Evolutionary conservation across 1,140 invertebrate genomes (phyloP).

Genomic region (Aphaenogaster rudis): DNA sequence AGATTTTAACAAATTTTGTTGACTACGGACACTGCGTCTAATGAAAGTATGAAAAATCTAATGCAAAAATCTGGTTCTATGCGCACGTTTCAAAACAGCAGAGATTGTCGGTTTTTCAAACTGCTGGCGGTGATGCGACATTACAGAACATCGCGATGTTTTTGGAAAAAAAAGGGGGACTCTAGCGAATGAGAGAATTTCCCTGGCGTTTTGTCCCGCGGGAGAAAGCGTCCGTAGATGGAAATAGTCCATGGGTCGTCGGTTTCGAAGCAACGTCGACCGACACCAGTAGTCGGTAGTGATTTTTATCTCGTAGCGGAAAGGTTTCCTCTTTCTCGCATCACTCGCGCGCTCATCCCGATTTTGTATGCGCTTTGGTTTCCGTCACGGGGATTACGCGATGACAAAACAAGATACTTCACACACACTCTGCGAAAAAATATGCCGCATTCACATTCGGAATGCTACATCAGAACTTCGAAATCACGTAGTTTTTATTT

Average conservation of each 20-base stretch:
- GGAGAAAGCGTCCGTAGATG: constrained; percentile 27
- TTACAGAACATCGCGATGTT: constrained; percentile 29
- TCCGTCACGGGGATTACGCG: constrained; percentile 30
- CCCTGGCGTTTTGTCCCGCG: constrained; percentile 32
- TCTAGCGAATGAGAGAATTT: constrained; percentile 27
- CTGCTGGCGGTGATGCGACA: background rate
- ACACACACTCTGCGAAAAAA: background rate
- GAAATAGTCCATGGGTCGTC: constrained; percentile 34
- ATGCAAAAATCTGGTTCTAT: constrained; percentile 9
- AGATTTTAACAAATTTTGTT: background rate
- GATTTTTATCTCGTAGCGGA: constrained; percentile 42
- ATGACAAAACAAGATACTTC: constrained; percentile 4
- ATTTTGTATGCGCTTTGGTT: constrained; percentile 50
- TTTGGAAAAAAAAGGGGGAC: constrained; percentile 25
- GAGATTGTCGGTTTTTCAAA: constrained; percentile 29
- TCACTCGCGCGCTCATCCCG: constrained; percentile 24
- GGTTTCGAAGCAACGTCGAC: constrained; percentile 24
- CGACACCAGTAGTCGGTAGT: background rate
- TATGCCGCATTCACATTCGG: background rate
- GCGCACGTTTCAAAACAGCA: background rate
- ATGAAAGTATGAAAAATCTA: background rate
- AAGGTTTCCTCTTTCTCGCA: constrained; percentile 35
- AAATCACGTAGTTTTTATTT: background rate
- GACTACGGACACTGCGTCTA: background rate
- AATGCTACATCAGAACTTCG: background rate